A percentile compares a stretch with the other conserved stretches of the same genome.
Conservation (phyloP, 2,797 vertebrate genomes). For the Leptodactylus fallax region DNA sequence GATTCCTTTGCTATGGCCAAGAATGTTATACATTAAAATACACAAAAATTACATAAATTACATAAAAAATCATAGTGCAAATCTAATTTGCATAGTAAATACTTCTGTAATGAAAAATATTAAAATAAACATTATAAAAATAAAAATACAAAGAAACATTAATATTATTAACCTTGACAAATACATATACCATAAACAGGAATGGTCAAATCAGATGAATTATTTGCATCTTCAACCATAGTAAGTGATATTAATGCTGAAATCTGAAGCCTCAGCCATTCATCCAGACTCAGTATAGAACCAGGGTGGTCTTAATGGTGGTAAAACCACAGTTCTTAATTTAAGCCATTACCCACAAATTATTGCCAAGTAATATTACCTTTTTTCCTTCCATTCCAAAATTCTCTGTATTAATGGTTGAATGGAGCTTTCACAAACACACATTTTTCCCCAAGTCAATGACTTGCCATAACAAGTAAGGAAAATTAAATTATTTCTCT, state of each 20-base stretch:
- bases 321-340: background rate
- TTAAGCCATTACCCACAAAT: conserved; percentile 24
- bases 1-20: too few relatives aligned
- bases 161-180: background rate
- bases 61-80: too few relatives aligned
- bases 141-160: too few relatives aligned
- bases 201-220: background rate
- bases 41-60: too few relatives aligned
- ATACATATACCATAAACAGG: background rate
- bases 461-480: background rate
- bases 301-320: background rate
- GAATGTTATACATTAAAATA: background rate
- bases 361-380: conserved; percentile 26
- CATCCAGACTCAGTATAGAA: background rate
- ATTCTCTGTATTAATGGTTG: background rate
- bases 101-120: too few relatives aligned
- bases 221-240: background rate
- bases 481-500: background rate
- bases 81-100: too few relatives aligned
- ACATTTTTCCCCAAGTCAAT: background rate
- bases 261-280: background rate
- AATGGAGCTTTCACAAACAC: conserved; percentile 6
- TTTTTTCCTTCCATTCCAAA: background rate
- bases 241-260: background rate
- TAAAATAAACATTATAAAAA: too few relatives aligned